These are phyloP conservation scores for Dinoponera quadriceps DNA, from an alignment of 1,140 invertebrate genomes.

Conservation along the genomic window DNA sequence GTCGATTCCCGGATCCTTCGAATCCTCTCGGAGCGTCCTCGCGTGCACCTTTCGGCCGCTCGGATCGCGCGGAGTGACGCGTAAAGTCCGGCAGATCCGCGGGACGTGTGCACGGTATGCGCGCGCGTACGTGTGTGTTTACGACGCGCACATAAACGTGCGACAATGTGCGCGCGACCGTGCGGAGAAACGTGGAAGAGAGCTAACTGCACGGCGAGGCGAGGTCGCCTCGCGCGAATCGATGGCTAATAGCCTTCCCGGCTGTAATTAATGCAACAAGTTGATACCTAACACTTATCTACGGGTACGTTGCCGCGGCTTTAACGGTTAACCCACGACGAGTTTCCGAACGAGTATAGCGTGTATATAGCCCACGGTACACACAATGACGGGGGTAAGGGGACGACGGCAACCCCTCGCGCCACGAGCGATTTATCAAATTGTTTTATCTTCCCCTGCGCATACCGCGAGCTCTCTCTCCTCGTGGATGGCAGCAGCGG, in stretches of 20 bases:
- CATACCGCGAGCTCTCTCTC: background rate
- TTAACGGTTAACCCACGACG: conserved; percentile 72
- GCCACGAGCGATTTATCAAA: conserved; percentile 62
- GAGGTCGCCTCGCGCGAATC: conserved; percentile 81
- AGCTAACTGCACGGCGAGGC: conserved; percentile 76
- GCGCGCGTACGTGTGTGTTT: conserved; percentile 22
- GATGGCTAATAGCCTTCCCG: conserved; percentile 84
- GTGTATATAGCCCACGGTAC: conserved; percentile 54
- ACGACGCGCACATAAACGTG: background rate
- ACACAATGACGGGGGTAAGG: conserved; percentile 52
- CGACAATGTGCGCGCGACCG: conserved; percentile 51
- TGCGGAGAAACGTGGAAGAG: conserved; percentile 73
- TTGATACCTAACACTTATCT: conserved; percentile 85
- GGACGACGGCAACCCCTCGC: conserved; percentile 52
- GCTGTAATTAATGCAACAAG: conserved; percentile 86
- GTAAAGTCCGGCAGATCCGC: conserved; percentile 17
- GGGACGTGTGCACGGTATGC: background rate
- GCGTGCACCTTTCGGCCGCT: background rate
- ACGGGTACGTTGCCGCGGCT: conserved; percentile 71
- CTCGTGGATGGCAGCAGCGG: background rate
- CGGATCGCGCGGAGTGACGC: conserved; percentile 15
- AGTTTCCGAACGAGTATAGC: conserved; percentile 65
- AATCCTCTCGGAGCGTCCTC: background rate
- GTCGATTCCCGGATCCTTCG: conserved; percentile 19
- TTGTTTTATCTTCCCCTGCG: conserved; percentile 58